A percentile compares a stretch with the other conserved stretches of the same genome.
Evolutionary conservation across 2,888 invertebrate genomes (phyloP).

Genomic region (Cosmia pyralina): DNA sequence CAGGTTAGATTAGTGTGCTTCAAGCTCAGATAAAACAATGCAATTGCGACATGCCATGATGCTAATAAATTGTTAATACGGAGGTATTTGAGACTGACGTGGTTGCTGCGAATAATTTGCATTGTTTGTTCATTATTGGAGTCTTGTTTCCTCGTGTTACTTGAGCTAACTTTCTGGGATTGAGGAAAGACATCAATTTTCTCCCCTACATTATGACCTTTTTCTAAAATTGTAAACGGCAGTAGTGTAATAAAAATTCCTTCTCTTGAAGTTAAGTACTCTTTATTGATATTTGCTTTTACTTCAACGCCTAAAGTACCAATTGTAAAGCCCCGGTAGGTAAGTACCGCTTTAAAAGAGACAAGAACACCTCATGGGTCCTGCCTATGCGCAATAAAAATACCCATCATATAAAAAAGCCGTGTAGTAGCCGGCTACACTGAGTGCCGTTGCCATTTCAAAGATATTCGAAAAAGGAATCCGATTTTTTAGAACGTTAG

Average conservation of each 20-base stretch:
- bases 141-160: slow-evolving; percentile 2
- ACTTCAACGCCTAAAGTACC: slow-evolving; percentile 51
- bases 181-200: neutral
- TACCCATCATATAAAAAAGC: slow-evolving; percentile 32
- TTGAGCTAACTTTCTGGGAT: neutral
- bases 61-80: slow-evolving; percentile 63
- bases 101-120: slow-evolving; percentile 45
- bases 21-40: slow-evolving; percentile 75
- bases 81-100: slow-evolving; percentile 53
- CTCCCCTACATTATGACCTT: neutral
- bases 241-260: slow-evolving; percentile 46
- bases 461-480: slow-evolving; percentile 64
- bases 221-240: neutral
- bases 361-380: slow-evolving; percentile 29
- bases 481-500: slow-evolving; percentile 35
- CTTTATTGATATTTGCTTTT: slow-evolving; percentile 66
- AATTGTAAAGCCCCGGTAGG: slow-evolving; percentile 47
- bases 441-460: slow-evolving; percentile 50
- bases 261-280: slow-evolving; percentile 37
- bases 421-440: slow-evolving; percentile 2
- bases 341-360: slow-evolving; percentile 41
- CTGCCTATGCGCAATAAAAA: slow-evolving; percentile 35
- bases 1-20: slow-evolving; percentile 75
- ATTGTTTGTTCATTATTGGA: slow-evolving; percentile 15
- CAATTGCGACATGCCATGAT: slow-evolving; percentile 73